phyloP scores from a whole-genome alignment of 1,140 invertebrate species.

The Paracyclopina nana region DNA sequence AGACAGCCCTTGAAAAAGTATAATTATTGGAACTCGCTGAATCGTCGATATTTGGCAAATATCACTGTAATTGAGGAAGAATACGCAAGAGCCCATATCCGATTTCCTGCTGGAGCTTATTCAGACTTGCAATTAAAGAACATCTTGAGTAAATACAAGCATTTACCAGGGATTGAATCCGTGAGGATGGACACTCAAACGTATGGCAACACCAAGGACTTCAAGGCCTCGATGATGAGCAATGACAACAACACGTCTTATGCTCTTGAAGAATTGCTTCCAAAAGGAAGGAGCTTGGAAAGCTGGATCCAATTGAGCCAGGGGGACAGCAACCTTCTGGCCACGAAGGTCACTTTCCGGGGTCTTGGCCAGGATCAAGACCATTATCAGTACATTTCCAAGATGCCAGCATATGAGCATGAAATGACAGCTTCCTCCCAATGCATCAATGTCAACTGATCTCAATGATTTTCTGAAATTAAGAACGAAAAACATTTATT shows the following conservation, averaged over 20 bases:
- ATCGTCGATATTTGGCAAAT: conserved; percentile 1
- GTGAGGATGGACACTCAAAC: conserved; percentile 11
- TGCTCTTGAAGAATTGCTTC: too few relatives aligned
- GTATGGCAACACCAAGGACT: not conserved
- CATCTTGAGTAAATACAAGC: conserved; percentile 2
- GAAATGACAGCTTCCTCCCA: too few relatives aligned
- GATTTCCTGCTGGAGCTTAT: not conserved
- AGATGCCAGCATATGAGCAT: too few relatives aligned
- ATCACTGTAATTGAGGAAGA: not conserved
- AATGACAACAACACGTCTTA: too few relatives aligned
- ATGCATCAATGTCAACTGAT: too few relatives aligned
- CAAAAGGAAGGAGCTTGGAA: too few relatives aligned
- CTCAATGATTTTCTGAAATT: too few relatives aligned
- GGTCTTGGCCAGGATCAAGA: too few relatives aligned
- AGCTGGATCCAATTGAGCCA: not conserved
- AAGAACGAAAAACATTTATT: too few relatives aligned
- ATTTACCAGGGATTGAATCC: conserved; percentile 5
- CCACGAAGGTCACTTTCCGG: too few relatives aligned
- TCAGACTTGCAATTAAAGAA: conserved; percentile 7
- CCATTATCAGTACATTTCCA: too few relatives aligned
- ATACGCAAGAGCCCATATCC: conserved; percentile 4
- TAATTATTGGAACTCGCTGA: conserved; percentile 1
- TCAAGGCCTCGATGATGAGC: not conserved
- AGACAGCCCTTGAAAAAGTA: not conserved
- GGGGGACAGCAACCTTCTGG: too few relatives aligned